These are phyloP conservation scores for Heterotilapia buettikoferi DNA, from an alignment of 2,113 vertebrate species.

Conservation along the genomic window DNA sequence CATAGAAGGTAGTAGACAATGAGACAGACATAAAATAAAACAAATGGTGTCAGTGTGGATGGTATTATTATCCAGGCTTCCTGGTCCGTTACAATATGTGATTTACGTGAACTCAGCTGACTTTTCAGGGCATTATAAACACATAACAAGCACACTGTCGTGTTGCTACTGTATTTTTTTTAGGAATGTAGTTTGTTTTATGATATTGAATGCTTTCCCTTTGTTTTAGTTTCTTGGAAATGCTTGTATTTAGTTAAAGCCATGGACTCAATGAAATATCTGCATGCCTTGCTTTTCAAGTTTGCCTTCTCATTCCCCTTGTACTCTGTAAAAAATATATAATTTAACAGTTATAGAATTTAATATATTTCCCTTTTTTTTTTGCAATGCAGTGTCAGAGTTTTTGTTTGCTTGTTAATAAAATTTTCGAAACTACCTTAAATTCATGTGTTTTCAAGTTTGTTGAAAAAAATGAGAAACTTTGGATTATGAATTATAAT, in stretches of 20 bases:
- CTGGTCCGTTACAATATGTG: constrained; percentile 12
- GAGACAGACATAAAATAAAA: neutral
- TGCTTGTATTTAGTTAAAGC: neutral
- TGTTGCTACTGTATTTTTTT: neutral
- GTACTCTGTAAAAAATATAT: constrained; percentile 26
- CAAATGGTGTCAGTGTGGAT: neutral
- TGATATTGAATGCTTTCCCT: neutral
- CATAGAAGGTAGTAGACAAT: neutral
- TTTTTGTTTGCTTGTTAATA: constrained; percentile 28
- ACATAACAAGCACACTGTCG: neutral
- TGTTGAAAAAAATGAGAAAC: neutral
- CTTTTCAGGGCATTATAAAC: neutral
- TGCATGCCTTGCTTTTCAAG: neutral
- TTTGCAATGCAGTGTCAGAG: neutral
- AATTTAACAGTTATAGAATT: constrained; percentile 64
- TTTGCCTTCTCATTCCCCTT: neutral
- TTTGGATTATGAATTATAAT: neutral
- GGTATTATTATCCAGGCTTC: neutral
- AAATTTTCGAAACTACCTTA: constrained; percentile 1
- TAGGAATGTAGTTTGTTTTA: neutral
- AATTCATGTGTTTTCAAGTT: neutral
- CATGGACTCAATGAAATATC: neutral
- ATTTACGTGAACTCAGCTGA: neutral
- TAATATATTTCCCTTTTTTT: constrained; percentile 79
- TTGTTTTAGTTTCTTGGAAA: neutral